These are phyloP conservation scores for Cyanoramphus novaezelandiae DNA, from an alignment of 2,113 vertebrate genomes.

Conservation along the genomic window DNA sequence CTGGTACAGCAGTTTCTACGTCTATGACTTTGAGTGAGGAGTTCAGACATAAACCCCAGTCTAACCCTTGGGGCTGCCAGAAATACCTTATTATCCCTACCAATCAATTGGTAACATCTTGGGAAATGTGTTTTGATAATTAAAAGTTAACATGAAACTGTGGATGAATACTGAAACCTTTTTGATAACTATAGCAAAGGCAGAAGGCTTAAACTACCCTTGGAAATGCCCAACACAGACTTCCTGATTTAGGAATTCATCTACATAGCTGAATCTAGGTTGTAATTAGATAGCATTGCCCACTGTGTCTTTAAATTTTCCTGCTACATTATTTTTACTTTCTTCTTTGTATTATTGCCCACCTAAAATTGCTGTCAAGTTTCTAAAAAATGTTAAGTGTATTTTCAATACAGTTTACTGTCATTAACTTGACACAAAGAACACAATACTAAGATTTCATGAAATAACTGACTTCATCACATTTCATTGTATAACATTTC, in stretches of 20 bases:
- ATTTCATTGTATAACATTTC: background rate
- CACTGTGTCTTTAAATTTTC: background rate
- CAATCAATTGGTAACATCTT: background rate
- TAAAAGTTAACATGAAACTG: background rate
- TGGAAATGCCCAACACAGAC: background rate
- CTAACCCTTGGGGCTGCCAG: background rate
- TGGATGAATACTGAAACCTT: background rate
- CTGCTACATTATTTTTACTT: background rate
- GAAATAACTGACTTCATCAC: slow-evolving; percentile 22
- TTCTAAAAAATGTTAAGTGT: background rate
- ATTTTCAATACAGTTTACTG: background rate
- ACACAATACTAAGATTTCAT: background rate
- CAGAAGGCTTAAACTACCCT: background rate
- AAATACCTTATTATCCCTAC: background rate
- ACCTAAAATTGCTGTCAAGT: background rate
- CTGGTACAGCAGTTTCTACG: background rate
- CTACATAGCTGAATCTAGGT: background rate
- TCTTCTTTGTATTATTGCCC: background rate
- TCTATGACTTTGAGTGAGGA: background rate
- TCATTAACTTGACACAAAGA: slow-evolving; percentile 15
- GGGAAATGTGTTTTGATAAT: slow-evolving; percentile 7
- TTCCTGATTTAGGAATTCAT: background rate
- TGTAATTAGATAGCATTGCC: background rate
- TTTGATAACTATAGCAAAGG: background rate
- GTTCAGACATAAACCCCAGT: background rate